Base-by-base conservation (phyloP, 2,113 vertebrate genomes). In the Cololabis saira region DNA sequence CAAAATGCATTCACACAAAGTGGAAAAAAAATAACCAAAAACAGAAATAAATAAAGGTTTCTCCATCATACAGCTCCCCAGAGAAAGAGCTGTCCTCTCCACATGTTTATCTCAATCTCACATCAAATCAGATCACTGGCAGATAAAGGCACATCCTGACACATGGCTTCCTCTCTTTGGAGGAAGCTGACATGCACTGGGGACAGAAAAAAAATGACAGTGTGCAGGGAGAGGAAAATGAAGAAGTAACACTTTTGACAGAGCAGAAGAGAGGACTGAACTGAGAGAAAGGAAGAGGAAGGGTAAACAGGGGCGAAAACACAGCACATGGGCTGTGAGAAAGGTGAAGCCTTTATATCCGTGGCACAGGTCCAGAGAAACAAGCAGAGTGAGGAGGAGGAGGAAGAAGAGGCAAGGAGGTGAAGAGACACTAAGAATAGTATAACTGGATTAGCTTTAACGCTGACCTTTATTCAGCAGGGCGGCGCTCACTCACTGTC, bases 121-220 rank as follows among this genome's bases (percentile, higher is more conserved):
- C 74, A 87, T 87, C 89, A 80, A 88, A 91, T 92, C 90, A 90
- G 87, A 93, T 93, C 89, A 86, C 76, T 75, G 79, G 76, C 79
- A 61, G 91, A 92, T 93, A 89, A 87, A 84, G 79, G 82, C 81
- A 57, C 62, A 83, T 89, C 85, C 89, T 88, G 84, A 81, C 80
- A 64, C 82, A 90, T 90, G 84, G 86, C 87, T 91, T 91, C 87
- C 89, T 88, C 71, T 79, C 67, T 85, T 74, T 62, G 59, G 76
- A 89, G 85, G 87, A 89, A 82, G 80, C 75, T 33, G 71, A 82
- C 73, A 87, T 67, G 61, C 33, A 22, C 72, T 15, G 61, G 60
- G 80, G 73, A 87, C 77, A 55, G 7, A 9, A 76, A 54, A 7
- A 8, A 76, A 76, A 84, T 64, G 82, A 76, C 78, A 78, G 30